Conservation (phyloP, 1,140 invertebrate genomes). For the Penaeus japonicus region DNA sequence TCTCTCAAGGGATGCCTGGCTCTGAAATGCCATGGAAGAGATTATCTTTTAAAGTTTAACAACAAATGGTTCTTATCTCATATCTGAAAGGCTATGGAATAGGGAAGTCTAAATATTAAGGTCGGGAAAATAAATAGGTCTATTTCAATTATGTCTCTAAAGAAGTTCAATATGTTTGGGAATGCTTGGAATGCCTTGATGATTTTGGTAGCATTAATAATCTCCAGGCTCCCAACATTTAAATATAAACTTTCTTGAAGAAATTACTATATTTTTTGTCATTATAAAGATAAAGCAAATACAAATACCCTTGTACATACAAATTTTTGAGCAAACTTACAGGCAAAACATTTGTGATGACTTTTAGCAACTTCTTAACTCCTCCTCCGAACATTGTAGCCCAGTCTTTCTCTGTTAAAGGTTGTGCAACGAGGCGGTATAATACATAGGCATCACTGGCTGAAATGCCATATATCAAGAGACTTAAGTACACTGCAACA, state of each 20-base stretch:
- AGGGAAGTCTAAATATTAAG: no score
- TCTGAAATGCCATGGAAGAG: not conserved
- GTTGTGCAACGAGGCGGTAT: conserved; percentile 78
- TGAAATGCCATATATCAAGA: conserved; percentile 91
- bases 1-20: conserved; percentile 45
- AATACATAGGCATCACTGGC: conserved; percentile 81
- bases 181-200: no score
- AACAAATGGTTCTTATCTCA: no score
- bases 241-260: no score
- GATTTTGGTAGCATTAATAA: no score
- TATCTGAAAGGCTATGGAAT: no score
- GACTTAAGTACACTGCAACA: conserved; percentile 88
- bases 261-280: not conserved
- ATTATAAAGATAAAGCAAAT: no score
- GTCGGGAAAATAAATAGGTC: no score
- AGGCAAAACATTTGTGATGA: conserved; percentile 67
- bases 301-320: no score
- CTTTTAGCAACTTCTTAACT: conserved; percentile 85
- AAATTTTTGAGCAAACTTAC: not conserved
- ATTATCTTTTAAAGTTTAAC: not conserved
- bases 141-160: no score
- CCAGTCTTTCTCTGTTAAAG: conserved; percentile 83
- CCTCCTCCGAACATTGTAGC: conserved; percentile 92
- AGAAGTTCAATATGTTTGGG: no score
- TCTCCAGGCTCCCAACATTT: no score